phyloP scores from a whole-genome alignment of 1,140 invertebrate genomes.

The Dryas iulia region DNA sequence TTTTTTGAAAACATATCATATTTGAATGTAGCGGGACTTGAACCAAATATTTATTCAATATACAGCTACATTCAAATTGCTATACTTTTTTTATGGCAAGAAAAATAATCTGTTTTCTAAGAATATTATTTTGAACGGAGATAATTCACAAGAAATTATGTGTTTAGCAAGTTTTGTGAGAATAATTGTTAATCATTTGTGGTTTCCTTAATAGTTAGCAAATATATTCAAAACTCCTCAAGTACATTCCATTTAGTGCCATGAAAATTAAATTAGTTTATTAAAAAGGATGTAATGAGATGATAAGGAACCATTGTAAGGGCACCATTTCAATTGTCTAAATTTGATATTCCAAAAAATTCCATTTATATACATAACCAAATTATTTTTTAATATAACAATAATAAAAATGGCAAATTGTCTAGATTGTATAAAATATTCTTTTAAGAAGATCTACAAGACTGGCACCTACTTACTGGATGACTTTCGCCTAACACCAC shows the following conservation, averaged over 20 bases:
- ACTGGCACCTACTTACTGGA: constrained; percentile 64
- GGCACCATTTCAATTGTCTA: neutral
- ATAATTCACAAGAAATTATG: neutral
- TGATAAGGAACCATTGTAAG: neutral
- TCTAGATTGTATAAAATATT: constrained; percentile 11
- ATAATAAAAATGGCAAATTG: constrained; percentile 24
- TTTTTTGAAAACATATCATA: too few species aligned
- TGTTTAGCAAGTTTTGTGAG: neutral
- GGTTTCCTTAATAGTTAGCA: neutral
- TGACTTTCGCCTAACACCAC: constrained; percentile 82
- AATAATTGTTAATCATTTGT: neutral
- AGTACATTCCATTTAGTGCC: neutral
- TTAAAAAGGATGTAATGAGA: neutral
- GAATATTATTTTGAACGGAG: too few species aligned
- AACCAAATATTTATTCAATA: too few species aligned
- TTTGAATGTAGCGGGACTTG: too few species aligned
- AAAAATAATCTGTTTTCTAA: too few species aligned
- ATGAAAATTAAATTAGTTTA: neutral
- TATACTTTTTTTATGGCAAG: too few species aligned
- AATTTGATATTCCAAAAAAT: neutral
- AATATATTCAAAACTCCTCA: neutral
- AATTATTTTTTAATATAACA: neutral
- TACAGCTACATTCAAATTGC: too few species aligned
- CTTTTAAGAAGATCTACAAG: constrained; percentile 56
- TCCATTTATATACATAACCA: neutral